Evolutionary conservation across 2,797 vertebrate species (phyloP), one percentile per base, ranked within the genome.

Genomic region (Tapirus indicus): DNA sequence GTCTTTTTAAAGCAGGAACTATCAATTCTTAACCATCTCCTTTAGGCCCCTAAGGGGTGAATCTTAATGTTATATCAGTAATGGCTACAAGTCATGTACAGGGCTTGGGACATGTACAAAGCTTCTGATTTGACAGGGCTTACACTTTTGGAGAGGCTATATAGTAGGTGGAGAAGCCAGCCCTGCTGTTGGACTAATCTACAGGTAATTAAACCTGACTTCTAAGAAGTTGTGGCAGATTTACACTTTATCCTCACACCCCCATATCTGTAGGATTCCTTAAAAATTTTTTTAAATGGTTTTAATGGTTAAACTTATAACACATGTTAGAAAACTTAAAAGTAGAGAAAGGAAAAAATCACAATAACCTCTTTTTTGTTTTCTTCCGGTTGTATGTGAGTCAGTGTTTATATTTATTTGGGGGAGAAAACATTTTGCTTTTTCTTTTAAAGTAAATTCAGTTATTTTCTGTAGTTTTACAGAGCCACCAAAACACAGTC

Each of bases 291-390:
- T 71, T 54, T 11, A 27, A 77, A 38, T 62, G 20, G 10, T 84
- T 88, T 89, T 91, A 88, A 91, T 88, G 85, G 14, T 66, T 89
- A 78, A 77, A 71, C 29, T 83, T 88, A 44, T 41, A 95, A 66
- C 14, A 64, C 29, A 72, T 75, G 41, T 72, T 94, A 91, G 66
- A 60, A 94, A 66, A 68, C 25, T 60, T 17, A 82, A 91, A 91
- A 80, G 29, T 54, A 84, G 38, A 91, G 44, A 79, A 91, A 32
- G 10, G 44, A 49, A 86, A 87, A 85, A 69, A 69, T 62, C 17
- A 83, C 7, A 94, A 0, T 64, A 38, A 84, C 25, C 20, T 54
- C 12, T 77, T 58, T 16, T 84, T 84, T 78, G 17, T 47, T n/a
- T 91, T 83, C 66, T 60, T 83, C 32, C 47, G 69, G 6, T 87